These are phyloP conservation scores for Plestiodon gilberti DNA, from an alignment of 2,113 vertebrate species.

Conservation along the genomic window DNA sequence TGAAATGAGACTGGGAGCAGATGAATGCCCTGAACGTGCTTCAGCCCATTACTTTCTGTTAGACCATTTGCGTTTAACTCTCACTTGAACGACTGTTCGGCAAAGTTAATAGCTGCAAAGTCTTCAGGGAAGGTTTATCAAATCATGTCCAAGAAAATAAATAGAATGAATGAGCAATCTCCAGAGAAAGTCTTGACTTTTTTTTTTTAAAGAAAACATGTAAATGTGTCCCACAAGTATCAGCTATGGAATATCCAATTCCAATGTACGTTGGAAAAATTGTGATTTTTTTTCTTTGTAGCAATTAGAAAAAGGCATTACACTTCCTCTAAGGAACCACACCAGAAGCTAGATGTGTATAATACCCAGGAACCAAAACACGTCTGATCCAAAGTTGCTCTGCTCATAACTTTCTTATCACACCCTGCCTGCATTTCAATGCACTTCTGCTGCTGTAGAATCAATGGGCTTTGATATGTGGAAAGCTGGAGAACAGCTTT, in stretches of 20 bases:
- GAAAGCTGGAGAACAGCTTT: slow-evolving; percentile 74
- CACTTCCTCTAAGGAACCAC: slow-evolving; percentile 63
- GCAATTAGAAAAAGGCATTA: slow-evolving; percentile 57
- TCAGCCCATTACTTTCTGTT: slow-evolving; percentile 62
- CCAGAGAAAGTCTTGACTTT: slow-evolving; percentile 77
- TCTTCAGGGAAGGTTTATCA: slow-evolving; percentile 75
- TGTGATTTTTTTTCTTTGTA: slow-evolving; percentile 35
- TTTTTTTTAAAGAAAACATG: slow-evolving; percentile 38
- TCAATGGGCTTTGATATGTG: slow-evolving; percentile 79
- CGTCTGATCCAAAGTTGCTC: slow-evolving; percentile 60
- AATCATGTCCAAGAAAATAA: slow-evolving; percentile 81
- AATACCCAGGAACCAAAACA: slow-evolving; percentile 64
- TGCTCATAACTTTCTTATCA: slow-evolving; percentile 70
- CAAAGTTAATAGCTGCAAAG: slow-evolving; percentile 73
- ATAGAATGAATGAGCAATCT: slow-evolving; percentile 79
- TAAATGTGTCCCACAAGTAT: slow-evolving; percentile 71
- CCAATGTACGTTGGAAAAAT: slow-evolving; percentile 62
- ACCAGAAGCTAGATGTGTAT: slow-evolving; percentile 64
- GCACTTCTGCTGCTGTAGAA: slow-evolving; percentile 61
- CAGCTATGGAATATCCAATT: slow-evolving; percentile 58
- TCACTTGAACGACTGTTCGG: slow-evolving; percentile 63
- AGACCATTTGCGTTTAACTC: slow-evolving; percentile 74
- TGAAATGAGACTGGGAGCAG: slow-evolving; percentile 65
- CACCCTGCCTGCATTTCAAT: slow-evolving; percentile 66
- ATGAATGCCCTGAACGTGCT: slow-evolving; percentile 47